Conservation (phyloP, 2,797 vertebrate species). For the Sebastes minor region DNA sequence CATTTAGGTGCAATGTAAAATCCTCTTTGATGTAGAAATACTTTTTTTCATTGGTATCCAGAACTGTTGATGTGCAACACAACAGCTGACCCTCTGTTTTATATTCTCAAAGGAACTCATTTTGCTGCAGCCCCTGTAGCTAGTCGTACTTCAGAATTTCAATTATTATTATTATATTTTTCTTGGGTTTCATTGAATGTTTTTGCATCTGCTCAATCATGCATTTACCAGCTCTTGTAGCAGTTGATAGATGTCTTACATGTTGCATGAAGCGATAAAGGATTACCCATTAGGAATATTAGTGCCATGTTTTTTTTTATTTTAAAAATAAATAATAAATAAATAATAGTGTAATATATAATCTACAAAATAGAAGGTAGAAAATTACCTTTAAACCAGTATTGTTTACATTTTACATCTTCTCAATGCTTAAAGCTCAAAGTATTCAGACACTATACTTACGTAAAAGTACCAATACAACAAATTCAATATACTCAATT, state of each 20-base stretch:
- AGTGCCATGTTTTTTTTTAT: background rate
- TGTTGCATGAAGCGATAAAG: background rate
- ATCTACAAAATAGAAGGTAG: background rate
- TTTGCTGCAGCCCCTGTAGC: constrained; percentile 38
- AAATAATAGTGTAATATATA: background rate
- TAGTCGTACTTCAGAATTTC: constrained; percentile 44
- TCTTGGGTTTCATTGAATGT: constrained; percentile 29
- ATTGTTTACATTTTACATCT: background rate
- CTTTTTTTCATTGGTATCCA: constrained; percentile 47
- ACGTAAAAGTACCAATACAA: background rate
- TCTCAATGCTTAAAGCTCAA: background rate
- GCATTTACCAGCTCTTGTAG: background rate
- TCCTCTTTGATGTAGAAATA: constrained; percentile 63
- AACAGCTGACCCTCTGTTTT: constrained; percentile 54
- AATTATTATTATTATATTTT: constrained; percentile 27
- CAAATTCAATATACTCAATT: too few relatives aligned
- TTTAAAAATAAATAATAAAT: background rate
- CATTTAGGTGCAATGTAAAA: constrained; percentile 58
- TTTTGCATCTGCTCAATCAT: background rate
- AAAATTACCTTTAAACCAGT: background rate
- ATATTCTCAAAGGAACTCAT: constrained; percentile 40
- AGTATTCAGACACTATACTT: background rate
- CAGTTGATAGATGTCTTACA: background rate
- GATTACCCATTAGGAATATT: background rate
- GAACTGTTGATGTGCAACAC: constrained; percentile 47